Conservation (phyloP, 2,888 invertebrate species). For the Drosophila limbata region DNA sequence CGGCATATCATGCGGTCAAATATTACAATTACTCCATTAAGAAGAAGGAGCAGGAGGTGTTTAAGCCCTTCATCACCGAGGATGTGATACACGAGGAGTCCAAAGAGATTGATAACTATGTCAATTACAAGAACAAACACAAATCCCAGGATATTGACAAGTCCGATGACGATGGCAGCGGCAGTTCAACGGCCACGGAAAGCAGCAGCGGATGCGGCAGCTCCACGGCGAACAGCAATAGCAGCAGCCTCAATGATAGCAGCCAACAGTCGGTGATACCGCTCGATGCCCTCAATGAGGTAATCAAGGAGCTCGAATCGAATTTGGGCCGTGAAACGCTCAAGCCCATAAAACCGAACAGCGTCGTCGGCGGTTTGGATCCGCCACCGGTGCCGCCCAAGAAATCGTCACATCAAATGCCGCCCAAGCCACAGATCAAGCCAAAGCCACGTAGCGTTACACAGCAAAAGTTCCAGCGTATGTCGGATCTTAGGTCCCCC, state of each 20-base stretch:
- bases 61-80: slow-evolving; percentile 93
- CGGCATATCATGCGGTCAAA: slow-evolving; percentile 95
- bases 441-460: slow-evolving; percentile 85
- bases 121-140: slow-evolving; percentile 90
- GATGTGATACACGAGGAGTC: slow-evolving; percentile 93
- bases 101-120: slow-evolving; percentile 91
- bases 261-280: slow-evolving; percentile 76
- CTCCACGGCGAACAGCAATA: slow-evolving; percentile 80
- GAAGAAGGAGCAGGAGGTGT: slow-evolving; percentile 90
- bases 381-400: slow-evolving; percentile 85
- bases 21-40: slow-evolving; percentile 95
- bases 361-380: slow-evolving; percentile 26
- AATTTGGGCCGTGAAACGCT: slow-evolving; percentile 79
- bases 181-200: slow-evolving; percentile 73
- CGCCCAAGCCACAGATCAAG: slow-evolving; percentile 87
- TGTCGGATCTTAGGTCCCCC: slow-evolving; percentile 84
- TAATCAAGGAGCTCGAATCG: slow-evolving; percentile 82
- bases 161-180: slow-evolving; percentile 85
- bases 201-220: slow-evolving; percentile 76
- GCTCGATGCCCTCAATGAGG: slow-evolving; percentile 76
- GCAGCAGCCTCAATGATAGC: slow-evolving; percentile 82
- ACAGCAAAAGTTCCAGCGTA: slow-evolving; percentile 84
- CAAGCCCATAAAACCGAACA: slow-evolving; percentile 62
- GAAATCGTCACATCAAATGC: slow-evolving; percentile 84
- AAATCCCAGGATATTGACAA: slow-evolving; percentile 87